Conservation (phyloP, 2,113 vertebrate species). For the Lota lota region DNA sequence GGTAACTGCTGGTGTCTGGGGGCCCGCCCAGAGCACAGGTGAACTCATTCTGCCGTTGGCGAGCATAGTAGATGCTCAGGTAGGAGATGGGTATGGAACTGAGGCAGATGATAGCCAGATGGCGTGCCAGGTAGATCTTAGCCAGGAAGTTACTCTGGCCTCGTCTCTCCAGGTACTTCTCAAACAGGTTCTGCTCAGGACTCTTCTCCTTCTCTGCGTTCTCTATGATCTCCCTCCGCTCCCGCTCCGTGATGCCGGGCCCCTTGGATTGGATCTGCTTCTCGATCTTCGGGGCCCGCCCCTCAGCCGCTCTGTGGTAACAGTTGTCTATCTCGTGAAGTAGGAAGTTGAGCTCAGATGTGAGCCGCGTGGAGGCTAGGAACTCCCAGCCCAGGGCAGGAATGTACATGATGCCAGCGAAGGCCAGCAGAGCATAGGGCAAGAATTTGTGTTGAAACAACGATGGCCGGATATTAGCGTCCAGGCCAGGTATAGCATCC, state of each 20-base stretch:
- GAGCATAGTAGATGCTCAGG: conserved; percentile 91
- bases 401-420: conserved; percentile 97
- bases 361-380: conserved; percentile 94
- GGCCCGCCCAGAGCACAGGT: conserved; percentile 90
- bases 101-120: conserved; percentile 94
- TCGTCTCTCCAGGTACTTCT: conserved; percentile 95
- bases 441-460: conserved; percentile 98
- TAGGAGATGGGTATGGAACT: conserved; percentile 95
- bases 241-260: conserved; percentile 90
- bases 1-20: conserved; percentile 83
- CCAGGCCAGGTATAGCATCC: conserved; percentile 88
- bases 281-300: conserved; percentile 96
- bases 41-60: conserved; percentile 96
- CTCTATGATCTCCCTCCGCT: conserved; percentile 95
- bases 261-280: conserved; percentile 99
- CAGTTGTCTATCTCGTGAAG: conserved; percentile 99
- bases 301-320: conserved; percentile 97
- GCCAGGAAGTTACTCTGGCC: conserved; percentile 97
- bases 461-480: conserved; percentile 87
- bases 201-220: conserved; percentile 99
- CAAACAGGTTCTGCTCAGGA: conserved; percentile 96
- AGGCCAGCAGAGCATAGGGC: conserved; percentile 95
- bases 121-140: conserved; percentile 90
- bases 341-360: conserved; percentile 98
- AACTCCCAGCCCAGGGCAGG: conserved; percentile 97